Base-by-base conservation (phyloP, 2,888 invertebrate genomes). In the Campopleginae sp. region DNA sequence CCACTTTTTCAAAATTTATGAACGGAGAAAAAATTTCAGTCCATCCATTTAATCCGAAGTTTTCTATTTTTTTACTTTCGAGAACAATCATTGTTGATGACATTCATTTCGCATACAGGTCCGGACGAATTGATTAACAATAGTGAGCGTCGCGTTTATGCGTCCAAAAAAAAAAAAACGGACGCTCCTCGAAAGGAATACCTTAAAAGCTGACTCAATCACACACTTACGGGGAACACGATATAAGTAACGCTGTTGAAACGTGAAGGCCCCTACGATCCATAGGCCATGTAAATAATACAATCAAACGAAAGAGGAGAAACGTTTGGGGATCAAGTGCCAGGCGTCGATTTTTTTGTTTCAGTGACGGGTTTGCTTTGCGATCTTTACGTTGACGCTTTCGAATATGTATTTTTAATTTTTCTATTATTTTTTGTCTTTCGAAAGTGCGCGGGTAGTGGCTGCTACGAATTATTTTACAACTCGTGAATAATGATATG, bases 251-350 rank as follows among this genome's bases (percentile, higher is more conserved):
- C 44, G 27, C 31, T 77, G 61, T 48, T 48, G 42, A 77, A 48
- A 76, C 42, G 38, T 61, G 63, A 81, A 12, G 51, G 77, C 75
- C 58, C 75, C 61, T 58, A 23, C 58, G 70, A 76, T 71, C 72
- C 72, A 71, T 77, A 71, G 77, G 71, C 79, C 74, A 75, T 83
- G 83, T 83, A 83, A 79, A 83, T 83, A 83, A 70, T 79, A 70
- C 63, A 65, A 71, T 80, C 31, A 79, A 75, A 63, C 33, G 63
- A 61, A 58, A 38, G 33, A 38, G 14, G 51, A 70, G 54, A 61
- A 65, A 76, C 12, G 23, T 61, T 58, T 75, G 70, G 51, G 58
- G 80, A 84, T 76, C 58, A 71, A 65, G 63, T 79, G 74, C 54
- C 61, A 72, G 23, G 17, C 63, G 51, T 33, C 44, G 54, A 42